Evolutionary conservation across 2,888 invertebrate species (phyloP), one percentile per base, ranked within the genome.

Genomic region (Aspidiotus destructor): DNA sequence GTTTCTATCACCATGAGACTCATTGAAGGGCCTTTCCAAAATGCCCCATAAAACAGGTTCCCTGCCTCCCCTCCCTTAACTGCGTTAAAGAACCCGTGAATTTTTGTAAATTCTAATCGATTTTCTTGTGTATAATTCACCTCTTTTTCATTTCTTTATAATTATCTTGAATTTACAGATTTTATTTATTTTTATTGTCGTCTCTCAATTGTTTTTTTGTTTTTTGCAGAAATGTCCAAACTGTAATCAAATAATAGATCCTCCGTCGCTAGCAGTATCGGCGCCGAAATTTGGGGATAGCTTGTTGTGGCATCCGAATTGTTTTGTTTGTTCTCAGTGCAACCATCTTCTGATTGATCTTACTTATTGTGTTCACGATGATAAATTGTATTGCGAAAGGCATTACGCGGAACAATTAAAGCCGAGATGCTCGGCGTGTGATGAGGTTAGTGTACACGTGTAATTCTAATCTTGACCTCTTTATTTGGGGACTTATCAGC

Each of bases 341-440:
- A 85, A 88, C 74, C 93, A 98, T 80, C 83, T 95, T 68, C 85
- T 99, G 71, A 96, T 97, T 71, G 98, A 99, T 80, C 84, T 99
- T 75, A 91, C 93, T 63, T 97, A 98, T 80, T 98, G 98, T 78
- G 88, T 89, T 72, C 84, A 91, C 77, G 92, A 93, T 74, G 90
- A 90, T 73, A 83, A 86, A 72, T 82, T 93, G 72, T 94, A 87
- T 81, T 96, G 96, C 79, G 94, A 93, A 76, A 83, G 96, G 72
- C 98, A 99, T 80, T 99, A 96, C 79, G 95, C 96, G 63, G 97
- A 99, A 79, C 85, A 89, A 76, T 82, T 97, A 76, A 94, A 95
- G 78, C 96, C 98, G 15, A 83, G 98, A 75, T 98, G 98, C 79
- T 86, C 92, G 72, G 90, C 94, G 73, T 99, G 98, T 80, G 97